Evolutionary conservation across 2,888 invertebrate genomes (phyloP).

Genomic region (Gnatocerus cornutus): DNA sequence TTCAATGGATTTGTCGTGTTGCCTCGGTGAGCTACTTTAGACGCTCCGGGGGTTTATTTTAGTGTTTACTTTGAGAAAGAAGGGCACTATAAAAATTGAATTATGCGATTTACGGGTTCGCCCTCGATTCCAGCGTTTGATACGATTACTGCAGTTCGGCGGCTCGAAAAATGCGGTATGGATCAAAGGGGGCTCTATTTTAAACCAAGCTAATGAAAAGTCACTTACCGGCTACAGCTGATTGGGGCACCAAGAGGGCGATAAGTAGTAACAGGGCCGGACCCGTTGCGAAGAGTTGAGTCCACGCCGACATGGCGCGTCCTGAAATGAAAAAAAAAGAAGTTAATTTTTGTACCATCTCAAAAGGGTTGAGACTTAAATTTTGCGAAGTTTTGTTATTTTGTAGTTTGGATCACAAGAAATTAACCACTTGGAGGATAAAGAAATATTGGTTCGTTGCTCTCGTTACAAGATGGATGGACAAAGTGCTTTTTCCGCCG

Average conservation of each 20-base stretch:
- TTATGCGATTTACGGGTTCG: conserved; percentile 20
- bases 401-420: neutral
- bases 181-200: conserved; percentile 27
- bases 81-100: conserved; percentile 23
- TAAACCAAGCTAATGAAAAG: conserved; percentile 27
- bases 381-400: neutral
- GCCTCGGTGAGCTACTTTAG: neutral
- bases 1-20: conserved; percentile 17
- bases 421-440: conserved; percentile 6
- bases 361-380: neutral
- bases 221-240: conserved; percentile 66
- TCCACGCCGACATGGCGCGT: conserved; percentile 76
- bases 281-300: conserved; percentile 71
- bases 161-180: conserved; percentile 18
- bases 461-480: conserved; percentile 15
- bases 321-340: conserved; percentile 67
- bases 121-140: conserved; percentile 21
- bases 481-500: conserved; percentile 32
- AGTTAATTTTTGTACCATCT: neutral
- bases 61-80: conserved; percentile 19
- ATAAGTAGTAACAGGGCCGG: conserved; percentile 65
- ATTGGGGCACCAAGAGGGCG: conserved; percentile 59
- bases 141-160: conserved; percentile 28
- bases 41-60: conserved; percentile 5
- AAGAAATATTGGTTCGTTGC: conserved; percentile 31